Percentiles rank a stretch among this genome's conserved stretches.
Evolutionary conservation across 2,888 invertebrate genomes (phyloP).

Genomic region (Helicoverpa assulta): DNA sequence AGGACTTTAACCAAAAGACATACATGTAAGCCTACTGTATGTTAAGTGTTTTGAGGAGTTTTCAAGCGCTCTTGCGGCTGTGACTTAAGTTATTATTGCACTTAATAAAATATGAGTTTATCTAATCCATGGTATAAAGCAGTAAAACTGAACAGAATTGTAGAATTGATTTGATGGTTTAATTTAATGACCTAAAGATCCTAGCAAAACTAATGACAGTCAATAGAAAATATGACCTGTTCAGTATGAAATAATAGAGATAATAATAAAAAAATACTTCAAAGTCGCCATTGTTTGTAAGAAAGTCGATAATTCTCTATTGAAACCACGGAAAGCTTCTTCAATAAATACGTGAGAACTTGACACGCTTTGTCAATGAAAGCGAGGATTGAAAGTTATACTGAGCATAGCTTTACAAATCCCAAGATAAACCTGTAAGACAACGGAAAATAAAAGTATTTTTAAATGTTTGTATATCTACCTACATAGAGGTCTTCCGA

Average conservation of each 20-base stretch:
- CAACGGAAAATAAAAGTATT: background rate
- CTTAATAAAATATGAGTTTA: too few relatives aligned
- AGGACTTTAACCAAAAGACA: constrained; percentile 1
- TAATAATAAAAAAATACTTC: background rate
- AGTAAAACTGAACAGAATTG: too few relatives aligned
- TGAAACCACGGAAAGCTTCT: background rate
- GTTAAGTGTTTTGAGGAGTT: background rate
- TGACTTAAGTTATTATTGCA: background rate
- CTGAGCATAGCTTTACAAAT: constrained; percentile 10
- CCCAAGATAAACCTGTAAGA: background rate
- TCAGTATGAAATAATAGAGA: too few relatives aligned
- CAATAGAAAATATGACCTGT: too few relatives aligned
- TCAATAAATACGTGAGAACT: background rate
- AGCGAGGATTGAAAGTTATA: constrained; percentile 10
- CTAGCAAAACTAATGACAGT: too few relatives aligned
- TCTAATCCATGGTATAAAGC: too few relatives aligned
- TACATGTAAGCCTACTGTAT: background rate
- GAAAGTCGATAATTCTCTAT: background rate
- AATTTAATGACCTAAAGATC: too few relatives aligned
- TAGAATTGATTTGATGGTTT: too few relatives aligned
- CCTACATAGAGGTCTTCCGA: too few relatives aligned
- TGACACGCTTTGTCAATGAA: constrained; percentile 2
- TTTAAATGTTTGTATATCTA: background rate
- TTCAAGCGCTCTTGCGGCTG: background rate
- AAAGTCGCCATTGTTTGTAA: background rate